phyloP scores from a whole-genome alignment of 2,888 invertebrate species.

The Linnaemya tessellans region DNA sequence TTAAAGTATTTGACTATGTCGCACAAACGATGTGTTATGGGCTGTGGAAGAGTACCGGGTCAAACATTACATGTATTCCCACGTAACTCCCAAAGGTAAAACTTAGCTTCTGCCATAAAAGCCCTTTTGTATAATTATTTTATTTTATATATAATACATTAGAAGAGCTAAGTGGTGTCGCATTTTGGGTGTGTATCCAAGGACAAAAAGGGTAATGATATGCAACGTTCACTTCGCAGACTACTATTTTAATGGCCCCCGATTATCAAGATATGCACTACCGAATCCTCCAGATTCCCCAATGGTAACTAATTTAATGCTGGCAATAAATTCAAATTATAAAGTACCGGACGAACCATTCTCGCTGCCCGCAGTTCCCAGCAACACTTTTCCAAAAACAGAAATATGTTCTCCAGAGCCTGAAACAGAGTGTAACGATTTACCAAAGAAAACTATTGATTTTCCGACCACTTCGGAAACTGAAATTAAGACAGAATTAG shows the following conservation, averaged over 20 bases:
- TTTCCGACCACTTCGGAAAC: background rate
- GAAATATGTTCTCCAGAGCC: background rate
- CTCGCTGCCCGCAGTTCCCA: too few species aligned
- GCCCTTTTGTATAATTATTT: background rate
- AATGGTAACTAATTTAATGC: background rate
- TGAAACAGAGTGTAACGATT: background rate
- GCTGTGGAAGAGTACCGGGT: background rate
- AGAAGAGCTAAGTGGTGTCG: constrained; percentile 54
- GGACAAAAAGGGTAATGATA: background rate
- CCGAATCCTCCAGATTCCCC: constrained; percentile 34
- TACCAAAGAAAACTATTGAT: background rate
- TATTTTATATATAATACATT: background rate
- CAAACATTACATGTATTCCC: background rate
- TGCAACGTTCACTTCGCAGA: constrained; percentile 18
- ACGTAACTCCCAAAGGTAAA: background rate
- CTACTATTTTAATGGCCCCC: constrained; percentile 7
- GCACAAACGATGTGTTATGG: constrained; percentile 27
- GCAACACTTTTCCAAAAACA: background rate
- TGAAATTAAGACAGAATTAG: too few species aligned
- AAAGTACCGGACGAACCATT: background rate
- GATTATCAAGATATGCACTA: constrained; percentile 18
- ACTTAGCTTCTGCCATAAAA: background rate
- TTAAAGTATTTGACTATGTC: background rate
- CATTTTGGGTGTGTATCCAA: constrained; percentile 41
- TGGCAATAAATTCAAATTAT: too few species aligned